Evolutionary conservation across 1,140 invertebrate genomes (phyloP).

Genomic region (Drosophila nigrodunni): DNA sequence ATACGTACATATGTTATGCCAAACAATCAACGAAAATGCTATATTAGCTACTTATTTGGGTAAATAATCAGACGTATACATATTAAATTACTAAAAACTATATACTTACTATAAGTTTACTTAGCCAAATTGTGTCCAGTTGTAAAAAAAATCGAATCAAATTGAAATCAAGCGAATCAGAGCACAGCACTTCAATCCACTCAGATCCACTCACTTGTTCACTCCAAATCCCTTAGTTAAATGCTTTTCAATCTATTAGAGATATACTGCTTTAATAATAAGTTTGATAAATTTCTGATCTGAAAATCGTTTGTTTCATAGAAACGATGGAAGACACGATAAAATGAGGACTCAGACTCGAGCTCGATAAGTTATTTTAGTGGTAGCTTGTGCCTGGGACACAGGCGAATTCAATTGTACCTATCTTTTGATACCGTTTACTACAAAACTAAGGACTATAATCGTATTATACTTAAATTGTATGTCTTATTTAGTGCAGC

Average conservation of each 20-base stretch:
- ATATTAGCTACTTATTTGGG: constrained; percentile 74
- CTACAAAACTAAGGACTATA: constrained; percentile 83
- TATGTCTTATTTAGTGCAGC: constrained; percentile 60
- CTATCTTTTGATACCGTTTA: constrained; percentile 83
- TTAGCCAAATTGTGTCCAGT: constrained; percentile 75
- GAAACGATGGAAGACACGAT: constrained; percentile 21
- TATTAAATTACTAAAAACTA: constrained; percentile 37
- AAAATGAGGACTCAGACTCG: not conserved
- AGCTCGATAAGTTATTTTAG: constrained; percentile 64
- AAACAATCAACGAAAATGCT: constrained; percentile 81
- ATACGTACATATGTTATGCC: constrained; percentile 45
- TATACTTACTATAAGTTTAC: constrained; percentile 47
- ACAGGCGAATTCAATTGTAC: constrained; percentile 74
- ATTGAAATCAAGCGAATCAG: constrained; percentile 1
- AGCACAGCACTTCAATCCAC: constrained; percentile 26
- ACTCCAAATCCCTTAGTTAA: constrained; percentile 57
- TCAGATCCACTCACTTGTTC: constrained; percentile 10
- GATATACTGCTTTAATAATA: constrained; percentile 11
- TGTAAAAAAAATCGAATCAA: constrained; percentile 41
- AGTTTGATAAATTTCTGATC: constrained; percentile 1
- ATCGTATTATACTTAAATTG: constrained; percentile 69
- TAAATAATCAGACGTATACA: constrained; percentile 46
- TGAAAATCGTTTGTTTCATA: constrained; percentile 20
- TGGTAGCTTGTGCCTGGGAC: constrained; percentile 63
- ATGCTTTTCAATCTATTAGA: constrained; percentile 30